Evolutionary conservation across 37 sponge, comb jelly and placozoan species (phyloP), one percentile per base, ranked within the genome.

Genomic region (Cliona cf. orientalis): DNA sequence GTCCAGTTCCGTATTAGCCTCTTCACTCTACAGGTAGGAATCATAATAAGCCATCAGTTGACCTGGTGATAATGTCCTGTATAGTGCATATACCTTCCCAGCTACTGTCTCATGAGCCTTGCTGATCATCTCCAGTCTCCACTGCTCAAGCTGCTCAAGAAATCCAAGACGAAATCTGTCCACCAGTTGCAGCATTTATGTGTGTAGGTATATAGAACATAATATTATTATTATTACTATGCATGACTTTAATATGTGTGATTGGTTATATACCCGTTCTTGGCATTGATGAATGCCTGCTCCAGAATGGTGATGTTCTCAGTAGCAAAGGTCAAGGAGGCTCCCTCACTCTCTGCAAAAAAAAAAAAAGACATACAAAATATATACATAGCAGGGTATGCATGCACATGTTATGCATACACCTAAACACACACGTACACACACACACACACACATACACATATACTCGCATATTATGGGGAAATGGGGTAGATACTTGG

Each of bases 1-100:
- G 35, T 95, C 96, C 36, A 95, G 69, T 58, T 95, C 96, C 2
- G 82, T 82, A 28, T 38, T 70, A 9, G 87, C 56, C 65, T 95
- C 96, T 45, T 95, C 93, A 9, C 62, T 35, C 84, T 87, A 61
- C 43, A 45, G 3, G 5, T 1, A 25, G 26, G 9, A 71, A 11
- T 2, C 14, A 38, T 66, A 5, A n/a, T 62, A 25, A 62, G 64
- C 6, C 23, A n/a, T 25, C 64, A 62, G 28, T 49, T 49, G 55
- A 49, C 14, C 55, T 49, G 55, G 55, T 49, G 17, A 49, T 19
- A 49, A 11, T 49, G 11, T 49, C 55, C 55, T 17, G 17, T 36
- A 12, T 31, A 36, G 38, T 67, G 23, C 23, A 66, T 40, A 5
- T 19, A 79, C 79, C 79, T 79, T 79, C 25, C 65, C 79, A 23